Evolutionary conservation across 2,113 vertebrate genomes (phyloP), one percentile per base, ranked within the genome.

Genomic region (Mesoclemmys tuberculata): DNA sequence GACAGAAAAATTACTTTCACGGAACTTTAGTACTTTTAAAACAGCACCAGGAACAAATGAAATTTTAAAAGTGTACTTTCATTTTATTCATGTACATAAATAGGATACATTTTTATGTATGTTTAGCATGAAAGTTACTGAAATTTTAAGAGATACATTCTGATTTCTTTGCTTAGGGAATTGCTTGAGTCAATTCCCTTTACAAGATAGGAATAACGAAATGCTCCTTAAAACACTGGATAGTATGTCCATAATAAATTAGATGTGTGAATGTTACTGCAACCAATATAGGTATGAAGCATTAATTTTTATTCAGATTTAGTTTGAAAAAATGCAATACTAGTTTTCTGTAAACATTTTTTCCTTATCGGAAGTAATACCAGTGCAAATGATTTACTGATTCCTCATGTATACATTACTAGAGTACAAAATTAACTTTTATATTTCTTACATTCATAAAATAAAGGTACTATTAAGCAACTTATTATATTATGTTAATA

Each of bases 241-340:
- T n/a, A n/a, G 61, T 71, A 38, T 71, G 38, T 71, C 64, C n/a
- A 38, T 71, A 71, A 71, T 38, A 71, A 71, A 71, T 61, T 61
- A 61, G 56, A 29, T 31, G 31, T 10, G 18, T n/a, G 6, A 68
- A 35, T 38, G 4, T 31, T 64, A 64, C 35, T 64, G 35, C 35
- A 68, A 68, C 9, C 64, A 71, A 38, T 71, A 2, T 1, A 1
- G 26, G 11, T 29, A 4, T 0, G 48, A 1, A 13, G 1, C 6
- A 2, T 1, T 2, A 8, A 5, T 1, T 1, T 35, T 10, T 4
- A 0, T 2, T 5, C 8, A 0, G 0, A 21, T 12, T 14, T 8
- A 3, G 19, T 3, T 38, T 1, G 86, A 0, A 19, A 1, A 1
- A 58, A 26, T 2, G 3, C 3, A 0, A 0, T 16, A 7, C 8